Evolutionary conservation across 2,113 vertebrate genomes (phyloP), one percentile per base, ranked within the genome.

Genomic region (Trichomycterus rosablanca): DNA sequence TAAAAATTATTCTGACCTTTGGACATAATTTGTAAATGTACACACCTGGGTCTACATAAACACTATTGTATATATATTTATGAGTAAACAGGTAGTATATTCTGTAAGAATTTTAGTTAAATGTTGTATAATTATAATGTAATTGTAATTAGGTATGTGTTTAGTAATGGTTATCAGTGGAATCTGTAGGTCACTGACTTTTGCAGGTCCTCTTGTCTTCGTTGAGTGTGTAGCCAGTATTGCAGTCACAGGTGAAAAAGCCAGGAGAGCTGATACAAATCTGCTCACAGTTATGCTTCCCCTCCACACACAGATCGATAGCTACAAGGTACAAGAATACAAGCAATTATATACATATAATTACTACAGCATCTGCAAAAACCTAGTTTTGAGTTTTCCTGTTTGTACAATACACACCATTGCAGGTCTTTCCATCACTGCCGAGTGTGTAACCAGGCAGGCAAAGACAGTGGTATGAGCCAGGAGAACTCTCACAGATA

Each of bases 391-490:
- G n/a, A n/a, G n/a, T n/a, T n/a, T n/a, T n/a, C n/a, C n/a, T n/a
- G 22, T 1, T 10, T 20, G 5, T 5, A n/a, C 15, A 11, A 2
- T 48, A 61, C 66, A 16, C 39, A 93, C 91, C 50, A 70, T 82
- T 71, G 52, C 95, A 98, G 5, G 88, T 94, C 82, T 87, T 97
- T 63, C 84, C 81, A 0, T 97, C 92, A 0, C 63, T 4, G 0
- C 90, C 89, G 45, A 98, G 89, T 3, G 73, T 85, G 85, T 93
- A 91, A 23, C 93, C 92, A 0, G 83, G 84, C 74, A 89, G 84
- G 75, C 96, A 98, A 32, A 89, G 79, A 2, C 94, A 98, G 70
- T 88, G 85, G 82, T 86, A 96, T 1, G 89, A 91, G 43, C 87
- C 83, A 0, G 83, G 86, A 12, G 83, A 78, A 18, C 84, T 97